Conservation (phyloP, 2,797 vertebrate genomes). For the Tapirus indicus region DNA sequence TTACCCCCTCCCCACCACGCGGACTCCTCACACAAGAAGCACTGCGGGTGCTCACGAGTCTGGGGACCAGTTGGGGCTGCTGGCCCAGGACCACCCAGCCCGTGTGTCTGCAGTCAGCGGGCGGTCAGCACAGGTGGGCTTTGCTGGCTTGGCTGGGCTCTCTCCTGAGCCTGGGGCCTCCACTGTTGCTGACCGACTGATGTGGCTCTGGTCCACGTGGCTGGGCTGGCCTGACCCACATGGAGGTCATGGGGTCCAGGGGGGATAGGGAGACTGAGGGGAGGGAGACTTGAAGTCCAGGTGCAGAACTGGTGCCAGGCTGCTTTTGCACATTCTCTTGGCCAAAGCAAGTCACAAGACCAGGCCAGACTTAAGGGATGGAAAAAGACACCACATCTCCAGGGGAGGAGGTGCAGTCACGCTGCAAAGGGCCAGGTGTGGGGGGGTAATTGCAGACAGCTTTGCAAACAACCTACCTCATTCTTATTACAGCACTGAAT, state of each 20-base stretch:
- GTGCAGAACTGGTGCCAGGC: not conserved
- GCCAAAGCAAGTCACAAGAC: not conserved
- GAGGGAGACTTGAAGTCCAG: too few species aligned
- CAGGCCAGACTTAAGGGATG: not conserved
- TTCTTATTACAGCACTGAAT: not conserved
- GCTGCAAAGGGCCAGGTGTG: too few species aligned
- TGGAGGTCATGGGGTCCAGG: not conserved
- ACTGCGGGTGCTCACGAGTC: not conserved
- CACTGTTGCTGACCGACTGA: not conserved
- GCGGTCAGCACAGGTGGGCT: not conserved
- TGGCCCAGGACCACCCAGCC: not conserved
- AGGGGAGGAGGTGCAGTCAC: not conserved
- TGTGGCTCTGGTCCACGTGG: rapidly evolving
- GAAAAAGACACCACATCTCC: not conserved
- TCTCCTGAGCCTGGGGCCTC: not conserved
- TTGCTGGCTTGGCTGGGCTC: not conserved
- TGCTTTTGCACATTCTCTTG: not conserved
- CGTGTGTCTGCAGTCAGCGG: rapidly evolving
- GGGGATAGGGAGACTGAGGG: too few species aligned
- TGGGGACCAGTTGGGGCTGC: not conserved
- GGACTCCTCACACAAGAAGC: not conserved
- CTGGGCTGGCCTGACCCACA: not conserved
- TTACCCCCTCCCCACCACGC: rapidly evolving
- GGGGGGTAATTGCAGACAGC: not conserved
- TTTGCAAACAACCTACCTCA: not conserved